Evolutionary conservation across 2,113 vertebrate genomes (phyloP), one percentile per base, ranked within the genome.

Genomic region (Glareola pratincola): DNA sequence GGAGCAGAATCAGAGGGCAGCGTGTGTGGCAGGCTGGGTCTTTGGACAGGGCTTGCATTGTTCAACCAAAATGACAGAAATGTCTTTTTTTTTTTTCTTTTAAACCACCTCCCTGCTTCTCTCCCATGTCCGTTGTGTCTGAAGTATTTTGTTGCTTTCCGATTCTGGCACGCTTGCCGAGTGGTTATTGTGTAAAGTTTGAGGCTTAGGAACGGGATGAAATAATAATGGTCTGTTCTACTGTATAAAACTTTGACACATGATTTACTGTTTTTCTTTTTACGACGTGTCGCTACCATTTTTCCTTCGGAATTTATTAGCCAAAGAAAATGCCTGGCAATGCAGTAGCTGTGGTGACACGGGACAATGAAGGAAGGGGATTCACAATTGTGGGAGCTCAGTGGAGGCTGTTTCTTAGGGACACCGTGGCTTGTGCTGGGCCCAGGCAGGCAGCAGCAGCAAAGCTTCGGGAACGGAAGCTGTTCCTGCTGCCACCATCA

Each of bases 211-310:
- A 74, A 86, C 14, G 21, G 48, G 39, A 54, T 85, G 26, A 74
- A 92, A 53, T 90, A 87, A 64, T 27, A 51, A 12, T 4, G 27
- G 27, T 39, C 15, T 68, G 23, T 69, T 68, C 15, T 76, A 43
- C 56, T 64, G 4, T 50, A 18, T 34, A 54, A 51, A 82, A 60
- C 26, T 48, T 59, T 12, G 10, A 36, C 1, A 0, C 0, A 0
- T 68, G 68, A 63, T 71, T 93, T 85, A 29, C 6, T 54, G 22
- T 0, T 69, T 21, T 75, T 78, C 30, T 71, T 87, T 54, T 45
- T 66, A 22, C 5, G 19, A 26, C 9, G 1, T 3, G 4, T 72
- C 60, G 34, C 34, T n/a, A 2, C 14, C 27, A 14, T 59, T 91
- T 82, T 82, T 36, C 56, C 66, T 75, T 68, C 6, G 14, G 26